phyloP scores from a whole-genome alignment of 53 echinoderm and acorn worm genomes.

The Paracentrotus lividus region DNA sequence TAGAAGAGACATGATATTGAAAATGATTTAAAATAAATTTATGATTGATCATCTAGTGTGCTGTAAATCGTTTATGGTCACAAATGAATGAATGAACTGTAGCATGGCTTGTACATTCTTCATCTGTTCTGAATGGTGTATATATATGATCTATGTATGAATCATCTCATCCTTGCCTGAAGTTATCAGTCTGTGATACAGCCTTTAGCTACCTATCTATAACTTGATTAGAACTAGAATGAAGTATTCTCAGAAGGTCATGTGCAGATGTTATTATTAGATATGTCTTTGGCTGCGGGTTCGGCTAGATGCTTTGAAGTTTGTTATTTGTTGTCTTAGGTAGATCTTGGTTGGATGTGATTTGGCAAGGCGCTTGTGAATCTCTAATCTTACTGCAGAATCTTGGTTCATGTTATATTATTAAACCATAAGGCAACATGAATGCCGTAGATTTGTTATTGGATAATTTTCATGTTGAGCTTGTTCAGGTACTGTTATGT shows the following conservation, averaged over 20 bases:
- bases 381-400: not conserved
- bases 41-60: too few relatives aligned
- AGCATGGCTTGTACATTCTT: slow-evolving; percentile 41
- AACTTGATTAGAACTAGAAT: slow-evolving; percentile 36
- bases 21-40: too few relatives aligned
- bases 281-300: slow-evolving; percentile 15
- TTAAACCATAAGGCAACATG: not conserved
- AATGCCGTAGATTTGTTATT: not conserved
- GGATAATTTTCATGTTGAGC: not conserved
- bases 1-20: too few relatives aligned
- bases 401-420: not conserved
- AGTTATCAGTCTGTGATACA: slow-evolving; percentile 6
- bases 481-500: not conserved
- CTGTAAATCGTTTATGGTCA: too few relatives aligned
- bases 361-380: not conserved
- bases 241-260: slow-evolving; percentile 16
- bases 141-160: slow-evolving; percentile 28
- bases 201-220: slow-evolving; percentile 15
- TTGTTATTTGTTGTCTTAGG: slow-evolving; percentile 23
- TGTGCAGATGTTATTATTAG: slow-evolving; percentile 4
- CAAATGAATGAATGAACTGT: slow-evolving; percentile 21
- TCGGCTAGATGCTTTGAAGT: slow-evolving; percentile 27
- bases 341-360: not conserved
- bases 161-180: slow-evolving; percentile 31
- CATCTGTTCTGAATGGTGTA: not conserved